Percentiles rank a stretch among this genome's conserved stretches.
Conservation (phyloP, 1,140 invertebrate genomes). For the Bombus terrestris region DNA sequence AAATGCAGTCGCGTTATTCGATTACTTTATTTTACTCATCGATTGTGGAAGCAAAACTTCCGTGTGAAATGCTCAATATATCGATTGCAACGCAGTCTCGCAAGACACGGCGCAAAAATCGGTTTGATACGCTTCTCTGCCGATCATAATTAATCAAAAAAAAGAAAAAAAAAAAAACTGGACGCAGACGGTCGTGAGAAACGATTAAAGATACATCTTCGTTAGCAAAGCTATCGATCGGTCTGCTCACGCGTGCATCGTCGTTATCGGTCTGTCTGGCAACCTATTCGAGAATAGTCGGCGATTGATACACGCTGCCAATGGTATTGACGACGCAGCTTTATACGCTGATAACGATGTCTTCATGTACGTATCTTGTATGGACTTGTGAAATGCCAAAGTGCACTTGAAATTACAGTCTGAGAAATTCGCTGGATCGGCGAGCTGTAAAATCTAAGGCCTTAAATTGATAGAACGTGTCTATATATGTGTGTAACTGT, state of each 20-base stretch:
- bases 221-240: conserved; percentile 28
- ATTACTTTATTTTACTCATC: neutral
- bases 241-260: neutral
- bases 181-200: conserved; percentile 38
- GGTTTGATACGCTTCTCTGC: neutral
- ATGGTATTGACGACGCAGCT: neutral
- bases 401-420: neutral
- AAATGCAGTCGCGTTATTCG: neutral
- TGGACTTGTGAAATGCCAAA: neutral
- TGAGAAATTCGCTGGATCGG: neutral
- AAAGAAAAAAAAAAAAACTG: neutral
- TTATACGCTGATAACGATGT: conserved; percentile 19
- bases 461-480: neutral
- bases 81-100: neutral
- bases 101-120: neutral
- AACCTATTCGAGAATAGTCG: neutral
- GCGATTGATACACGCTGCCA: conserved; percentile 13
- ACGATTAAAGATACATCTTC: conserved; percentile 40
- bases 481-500: neutral
- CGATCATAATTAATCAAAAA: conserved; percentile 15
- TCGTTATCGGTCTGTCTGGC: neutral
- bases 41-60: neutral
- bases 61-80: neutral
- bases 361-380: neutral
- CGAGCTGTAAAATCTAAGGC: no score